phyloP scores from a whole-genome alignment of 2,113 vertebrate species.

The Lophura nycthemera region DNA sequence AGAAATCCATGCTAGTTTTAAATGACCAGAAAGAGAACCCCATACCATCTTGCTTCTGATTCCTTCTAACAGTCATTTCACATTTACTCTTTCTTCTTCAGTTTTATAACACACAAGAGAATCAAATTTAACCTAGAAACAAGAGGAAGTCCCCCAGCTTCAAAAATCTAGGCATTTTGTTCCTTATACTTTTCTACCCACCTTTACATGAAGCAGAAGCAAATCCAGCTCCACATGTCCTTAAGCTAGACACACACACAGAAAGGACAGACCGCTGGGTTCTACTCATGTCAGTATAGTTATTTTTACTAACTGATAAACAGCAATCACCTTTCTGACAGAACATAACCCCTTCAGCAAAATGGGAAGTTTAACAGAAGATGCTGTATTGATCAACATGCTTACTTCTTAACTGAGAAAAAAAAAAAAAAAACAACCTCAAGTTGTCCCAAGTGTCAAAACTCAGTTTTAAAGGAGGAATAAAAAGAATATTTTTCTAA shows the following conservation, averaged over 20 bases:
- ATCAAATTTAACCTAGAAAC: not conserved
- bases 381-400: accelerated
- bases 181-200: not conserved
- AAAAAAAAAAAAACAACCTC: not conserved
- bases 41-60: not conserved
- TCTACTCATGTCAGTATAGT: not conserved
- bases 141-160: not conserved
- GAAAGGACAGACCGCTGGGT: not conserved
- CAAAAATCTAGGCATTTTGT: not conserved
- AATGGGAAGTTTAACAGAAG: not conserved
- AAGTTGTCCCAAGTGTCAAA: not conserved
- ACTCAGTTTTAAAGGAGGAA: not conserved
- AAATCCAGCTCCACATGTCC: not conserved
- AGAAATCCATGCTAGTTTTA: not conserved
- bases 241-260: not conserved
- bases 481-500: not conserved
- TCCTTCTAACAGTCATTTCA: not conserved
- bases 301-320: not conserved
- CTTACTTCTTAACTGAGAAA: not conserved
- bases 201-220: not conserved
- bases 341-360: not conserved
- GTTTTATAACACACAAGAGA: not conserved
- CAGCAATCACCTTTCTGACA: not conserved
- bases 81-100: not conserved
- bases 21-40: not conserved